Percentiles rank a stretch among this genome's conserved stretches.
These are phyloP conservation scores for Drosophila neotestacea DNA, from an alignment of 2,888 invertebrate genomes.

Conservation along the genomic window DNA sequence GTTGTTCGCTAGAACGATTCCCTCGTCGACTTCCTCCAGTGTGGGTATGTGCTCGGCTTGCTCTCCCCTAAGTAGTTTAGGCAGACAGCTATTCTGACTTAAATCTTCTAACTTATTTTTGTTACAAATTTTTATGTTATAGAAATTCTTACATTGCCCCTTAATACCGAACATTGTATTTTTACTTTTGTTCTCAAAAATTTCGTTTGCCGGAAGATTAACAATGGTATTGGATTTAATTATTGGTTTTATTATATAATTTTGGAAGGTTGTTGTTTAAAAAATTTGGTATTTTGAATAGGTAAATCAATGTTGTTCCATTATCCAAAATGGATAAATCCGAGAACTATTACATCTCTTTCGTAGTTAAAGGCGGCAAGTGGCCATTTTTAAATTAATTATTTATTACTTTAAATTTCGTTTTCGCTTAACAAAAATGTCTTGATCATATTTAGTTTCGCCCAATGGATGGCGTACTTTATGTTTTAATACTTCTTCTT, in stretches of 20 bases:
- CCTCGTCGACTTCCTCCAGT: slow-evolving; percentile 4
- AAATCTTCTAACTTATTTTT: background rate
- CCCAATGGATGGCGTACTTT: slow-evolving; percentile 6
- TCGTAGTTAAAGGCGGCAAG: background rate
- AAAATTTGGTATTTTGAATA: background rate
- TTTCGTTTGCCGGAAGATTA: slow-evolving; percentile 1
- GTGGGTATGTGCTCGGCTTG: background rate
- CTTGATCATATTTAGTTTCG: slow-evolving; percentile 4
- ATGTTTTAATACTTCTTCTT: background rate
- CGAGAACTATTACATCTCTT: slow-evolving; percentile 1
- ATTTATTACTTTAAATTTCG: background rate
- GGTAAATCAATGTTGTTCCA: background rate
- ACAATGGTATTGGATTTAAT: background rate
- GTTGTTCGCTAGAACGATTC: background rate
- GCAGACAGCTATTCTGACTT: slow-evolving; percentile 1
- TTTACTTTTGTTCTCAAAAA: slow-evolving; percentile 4
- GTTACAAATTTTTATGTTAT: background rate
- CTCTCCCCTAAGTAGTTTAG: slow-evolving; percentile 2
- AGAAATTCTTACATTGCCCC: slow-evolving; percentile 2
- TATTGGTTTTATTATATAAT: background rate
- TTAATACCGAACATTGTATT: background rate
- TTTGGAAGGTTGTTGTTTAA: background rate
- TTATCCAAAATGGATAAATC: background rate
- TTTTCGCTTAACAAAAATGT: slow-evolving; percentile 4
- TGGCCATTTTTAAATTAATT: slow-evolving; percentile 1